These are phyloP conservation scores for Cyclina sinensis DNA, from an alignment of 1,140 invertebrate genomes.

Conservation along the genomic window DNA sequence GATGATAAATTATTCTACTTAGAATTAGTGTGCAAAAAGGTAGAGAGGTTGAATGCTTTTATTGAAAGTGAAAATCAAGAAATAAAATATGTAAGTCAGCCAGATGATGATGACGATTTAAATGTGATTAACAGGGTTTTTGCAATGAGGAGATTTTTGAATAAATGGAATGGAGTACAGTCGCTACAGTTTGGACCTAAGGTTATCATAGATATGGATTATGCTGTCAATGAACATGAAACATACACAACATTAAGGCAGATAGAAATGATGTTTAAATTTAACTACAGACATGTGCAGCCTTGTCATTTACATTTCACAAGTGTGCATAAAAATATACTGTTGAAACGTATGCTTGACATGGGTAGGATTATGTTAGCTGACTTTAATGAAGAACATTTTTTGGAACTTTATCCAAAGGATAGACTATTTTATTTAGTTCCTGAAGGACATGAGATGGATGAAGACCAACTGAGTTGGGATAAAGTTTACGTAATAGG, in stretches of 20 bases:
- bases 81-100: neutral
- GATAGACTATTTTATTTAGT: constrained; percentile 21
- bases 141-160: neutral
- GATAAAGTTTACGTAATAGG: constrained; percentile 2
- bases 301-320: constrained; percentile 37
- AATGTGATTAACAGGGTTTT: neutral
- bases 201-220: constrained; percentile 22
- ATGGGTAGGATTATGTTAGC: neutral
- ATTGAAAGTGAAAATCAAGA: neutral
- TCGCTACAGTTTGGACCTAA: neutral
- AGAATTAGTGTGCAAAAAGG: neutral
- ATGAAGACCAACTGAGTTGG: neutral
- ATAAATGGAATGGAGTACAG: neutral
- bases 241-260: neutral
- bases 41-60: neutral
- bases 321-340: neutral
- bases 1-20: neutral
- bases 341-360: neutral
- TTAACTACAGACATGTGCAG: neutral
- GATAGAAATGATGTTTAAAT: neutral
- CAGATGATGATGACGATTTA: neutral
- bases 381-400: neutral
- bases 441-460: neutral
- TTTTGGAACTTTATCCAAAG: neutral
- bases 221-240: neutral